Evolutionary conservation across 2,888 invertebrate species (phyloP), one percentile per base, ranked within the genome.

Genomic region (Boloria selene): DNA sequence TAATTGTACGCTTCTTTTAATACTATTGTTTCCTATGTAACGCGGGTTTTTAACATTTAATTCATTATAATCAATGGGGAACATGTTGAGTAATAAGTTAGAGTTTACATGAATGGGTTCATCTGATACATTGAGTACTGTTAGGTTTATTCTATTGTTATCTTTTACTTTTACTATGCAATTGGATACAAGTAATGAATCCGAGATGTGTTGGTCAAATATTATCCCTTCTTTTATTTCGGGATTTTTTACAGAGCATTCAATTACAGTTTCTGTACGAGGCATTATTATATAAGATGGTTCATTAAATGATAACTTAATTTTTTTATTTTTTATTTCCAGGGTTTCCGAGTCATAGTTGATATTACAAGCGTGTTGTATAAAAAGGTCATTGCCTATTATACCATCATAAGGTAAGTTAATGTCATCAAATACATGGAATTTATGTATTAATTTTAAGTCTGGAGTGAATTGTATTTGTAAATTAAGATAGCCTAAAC

Each of bases 391-490:
- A 3, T 13, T 16, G 17, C 60, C 60, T 4, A 38, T 31, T 45
- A 17, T 52, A 4, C 18, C 22, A n/a, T 55, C 51, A n/a, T 26
- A 42, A 10, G 73, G 70, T 16, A 75, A 51, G 22, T 70, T 52
- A 18, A 72, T 67, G 0, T 68, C 4, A 1, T 70, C 44, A 14
- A 72, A 61, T 2, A 75, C 70, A 38, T 76, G 74, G 26, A 74
- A 72, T 65, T 66, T 66, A 42, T 45, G 45, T 65, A 5, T 6
- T 10, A 22, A 22, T 22, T 22, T 22, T 22, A 22, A 22, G 22
- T 22, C 22, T 22, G 1, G 22, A 22, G 22, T 22, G 22, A 22
- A 22, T 22, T 22, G 22, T 22, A 22, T 22, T 22, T 22, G 22
- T 3, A 22, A 22, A 3, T 22, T 22, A 22, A 22, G 22, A 22